phyloP scores from a whole-genome alignment of 2,113 vertebrate species.

The Gobio gobio region DNA sequence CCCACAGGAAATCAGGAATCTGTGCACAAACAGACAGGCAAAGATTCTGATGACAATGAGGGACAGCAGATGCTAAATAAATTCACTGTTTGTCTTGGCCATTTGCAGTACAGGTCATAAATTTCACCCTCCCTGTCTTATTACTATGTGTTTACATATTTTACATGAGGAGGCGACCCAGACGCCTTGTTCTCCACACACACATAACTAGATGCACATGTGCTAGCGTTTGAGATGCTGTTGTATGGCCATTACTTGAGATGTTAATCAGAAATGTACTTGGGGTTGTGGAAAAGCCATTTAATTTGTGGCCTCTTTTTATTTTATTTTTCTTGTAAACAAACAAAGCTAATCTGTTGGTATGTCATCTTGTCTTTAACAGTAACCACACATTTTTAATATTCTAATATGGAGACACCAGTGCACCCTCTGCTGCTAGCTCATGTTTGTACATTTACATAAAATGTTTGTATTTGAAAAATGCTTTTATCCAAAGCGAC shows the following conservation, averaged over 20 bases:
- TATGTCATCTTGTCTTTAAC: not conserved
- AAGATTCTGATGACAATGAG: conserved; percentile 52
- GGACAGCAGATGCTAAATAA: conserved; percentile 53
- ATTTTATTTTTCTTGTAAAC: not conserved
- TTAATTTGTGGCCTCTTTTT: not conserved
- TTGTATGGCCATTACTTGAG: conserved; percentile 14
- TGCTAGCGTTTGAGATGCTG: conserved; percentile 3
- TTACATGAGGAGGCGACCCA: conserved; percentile 50
- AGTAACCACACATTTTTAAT: not conserved
- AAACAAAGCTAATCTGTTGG: not conserved
- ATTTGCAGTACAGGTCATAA: conserved; percentile 34
- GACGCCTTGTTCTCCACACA: not conserved
- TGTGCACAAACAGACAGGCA: not conserved
- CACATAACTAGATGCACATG: conserved; percentile 21
- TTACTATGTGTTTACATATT: conserved; percentile 48
- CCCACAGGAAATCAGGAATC: conserved; percentile 41
- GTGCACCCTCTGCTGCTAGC: not conserved
- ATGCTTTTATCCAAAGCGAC: too few species aligned
- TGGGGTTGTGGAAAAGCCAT: not conserved
- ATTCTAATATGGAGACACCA: not conserved
- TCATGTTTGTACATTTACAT: not conserved
- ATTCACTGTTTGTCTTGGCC: conserved; percentile 56
- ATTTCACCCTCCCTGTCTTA: conserved; percentile 29
- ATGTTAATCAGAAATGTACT: conserved; percentile 37
- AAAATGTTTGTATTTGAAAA: too few species aligned